Base-by-base conservation (phyloP, 2,113 vertebrate species). In the Puntigrus tetrazona region DNA sequence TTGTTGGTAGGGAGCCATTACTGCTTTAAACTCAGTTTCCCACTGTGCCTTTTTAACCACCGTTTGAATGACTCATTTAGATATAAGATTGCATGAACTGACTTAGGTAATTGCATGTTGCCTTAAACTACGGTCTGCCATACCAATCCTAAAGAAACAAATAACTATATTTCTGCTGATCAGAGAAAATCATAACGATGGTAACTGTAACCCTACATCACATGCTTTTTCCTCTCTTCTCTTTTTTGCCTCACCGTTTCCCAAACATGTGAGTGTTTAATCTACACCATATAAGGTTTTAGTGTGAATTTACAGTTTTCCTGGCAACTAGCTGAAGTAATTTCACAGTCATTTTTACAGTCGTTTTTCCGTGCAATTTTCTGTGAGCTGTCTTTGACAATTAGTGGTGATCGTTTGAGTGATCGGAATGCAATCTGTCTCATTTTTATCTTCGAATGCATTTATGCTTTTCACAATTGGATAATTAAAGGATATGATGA, bases 11-110 rank as follows among this genome's bases (percentile, higher is more conserved):
- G 41, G 41, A 43, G n/a, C 57, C 73, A 59, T 78, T 83, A 70
- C 34, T 43, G 45, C 80, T 81, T 87, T 86, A 70, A 77, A 61
- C 65, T 74, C 43, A 38, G 70, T 70, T 34, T 43, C 45, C 29
- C 34, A 25, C 29, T 86, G 43, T 43, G 47, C 18, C 22, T 70
- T 59, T 25, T 63, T 65, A 80, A 50, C 59, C 52, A 4, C 36
- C 8, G n/a, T 83, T 38, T 47, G 13, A 34, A 69, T 67, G 47
- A 74, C 18, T 81, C 25, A 63, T 84, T 80, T 41, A 34, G 34
- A 63, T 69, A 27, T 7, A 67, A 45, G 55, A 65, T 77, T 77
- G 29, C 27, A n/a, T 70, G 47, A 38, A 67, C 38, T 72, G 16
- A 75, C 18, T 67, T 65, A 7, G 38, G 78, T 65, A 80, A 80